Conservation (phyloP, 2,888 invertebrate genomes). For the Drosophila putrida region DNA sequence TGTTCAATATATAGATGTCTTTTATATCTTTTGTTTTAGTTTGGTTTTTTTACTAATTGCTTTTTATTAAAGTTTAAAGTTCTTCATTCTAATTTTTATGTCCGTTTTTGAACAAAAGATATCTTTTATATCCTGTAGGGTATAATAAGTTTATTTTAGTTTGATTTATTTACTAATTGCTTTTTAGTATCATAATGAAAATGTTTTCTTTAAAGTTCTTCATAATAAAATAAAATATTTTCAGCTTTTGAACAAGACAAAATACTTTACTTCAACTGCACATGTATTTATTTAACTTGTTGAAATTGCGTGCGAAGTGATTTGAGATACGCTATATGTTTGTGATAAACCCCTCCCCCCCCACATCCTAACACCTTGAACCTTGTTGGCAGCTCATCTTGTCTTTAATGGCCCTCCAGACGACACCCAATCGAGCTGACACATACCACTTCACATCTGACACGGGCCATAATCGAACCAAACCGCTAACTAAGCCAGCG, state of each 20-base stretch:
- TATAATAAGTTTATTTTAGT: no score
- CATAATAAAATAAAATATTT: background rate
- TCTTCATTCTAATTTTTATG: no score
- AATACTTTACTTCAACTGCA: background rate
- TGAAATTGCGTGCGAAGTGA: conserved; percentile 10
- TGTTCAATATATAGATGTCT: no score
- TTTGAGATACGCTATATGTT: conserved; percentile 9
- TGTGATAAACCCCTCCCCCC: no score
- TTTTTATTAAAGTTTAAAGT: no score
- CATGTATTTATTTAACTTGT: background rate
- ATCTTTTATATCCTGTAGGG: no score
- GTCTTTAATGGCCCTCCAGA: conserved; percentile 37
- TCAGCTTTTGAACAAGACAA: background rate
- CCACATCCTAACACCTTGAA: conserved; percentile 16
- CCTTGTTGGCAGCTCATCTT: conserved; percentile 44
- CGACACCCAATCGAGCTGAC: conserved; percentile 36
- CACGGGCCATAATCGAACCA: conserved; percentile 46
- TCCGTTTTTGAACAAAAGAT: no score
- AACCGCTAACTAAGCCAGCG: conserved; percentile 32
- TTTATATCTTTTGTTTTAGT: no score
- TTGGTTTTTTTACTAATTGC: no score
- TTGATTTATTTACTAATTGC: no score
- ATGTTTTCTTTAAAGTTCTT: background rate
- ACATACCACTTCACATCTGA: conserved; percentile 42
- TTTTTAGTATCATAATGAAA: no score